These are phyloP conservation scores for Notechis scutatus DNA, from an alignment of 2,113 vertebrate species.

Conservation along the genomic window DNA sequence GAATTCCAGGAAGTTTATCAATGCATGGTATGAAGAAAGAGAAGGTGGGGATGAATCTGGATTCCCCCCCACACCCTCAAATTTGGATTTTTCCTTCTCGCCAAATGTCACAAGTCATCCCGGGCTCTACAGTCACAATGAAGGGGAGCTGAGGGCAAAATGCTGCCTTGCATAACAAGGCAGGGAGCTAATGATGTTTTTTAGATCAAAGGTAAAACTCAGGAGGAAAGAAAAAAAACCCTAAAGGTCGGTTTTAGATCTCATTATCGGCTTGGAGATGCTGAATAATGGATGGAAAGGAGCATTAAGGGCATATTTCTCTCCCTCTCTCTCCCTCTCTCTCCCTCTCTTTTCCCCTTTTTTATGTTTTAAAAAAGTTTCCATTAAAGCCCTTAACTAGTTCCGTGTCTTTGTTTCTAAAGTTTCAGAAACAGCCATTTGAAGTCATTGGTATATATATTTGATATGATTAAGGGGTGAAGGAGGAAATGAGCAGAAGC, in stretches of 20 bases:
- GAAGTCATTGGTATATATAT: background rate
- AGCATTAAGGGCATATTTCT: background rate
- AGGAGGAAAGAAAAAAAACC: background rate
- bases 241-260: conserved; percentile 26
- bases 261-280: conserved; percentile 6
- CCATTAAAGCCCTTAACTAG: background rate
- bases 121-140: background rate
- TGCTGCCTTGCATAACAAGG: background rate
- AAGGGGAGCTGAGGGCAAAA: background rate
- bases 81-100: background rate
- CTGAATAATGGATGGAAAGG: conserved; percentile 20
- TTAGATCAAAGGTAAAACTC: conserved; percentile 17
- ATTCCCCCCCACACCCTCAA: background rate
- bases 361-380: background rate
- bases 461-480: background rate
- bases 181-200: background rate
- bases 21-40: background rate
- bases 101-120: background rate
- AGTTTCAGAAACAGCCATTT: background rate
- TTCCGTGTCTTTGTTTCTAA: background rate
- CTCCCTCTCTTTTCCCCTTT: background rate
- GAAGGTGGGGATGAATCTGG: background rate
- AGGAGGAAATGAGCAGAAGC: background rate
- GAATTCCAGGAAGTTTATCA: background rate
- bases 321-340: background rate